Base-by-base conservation (phyloP, 2,888 invertebrate genomes). In the Metalampra italica region DNA sequence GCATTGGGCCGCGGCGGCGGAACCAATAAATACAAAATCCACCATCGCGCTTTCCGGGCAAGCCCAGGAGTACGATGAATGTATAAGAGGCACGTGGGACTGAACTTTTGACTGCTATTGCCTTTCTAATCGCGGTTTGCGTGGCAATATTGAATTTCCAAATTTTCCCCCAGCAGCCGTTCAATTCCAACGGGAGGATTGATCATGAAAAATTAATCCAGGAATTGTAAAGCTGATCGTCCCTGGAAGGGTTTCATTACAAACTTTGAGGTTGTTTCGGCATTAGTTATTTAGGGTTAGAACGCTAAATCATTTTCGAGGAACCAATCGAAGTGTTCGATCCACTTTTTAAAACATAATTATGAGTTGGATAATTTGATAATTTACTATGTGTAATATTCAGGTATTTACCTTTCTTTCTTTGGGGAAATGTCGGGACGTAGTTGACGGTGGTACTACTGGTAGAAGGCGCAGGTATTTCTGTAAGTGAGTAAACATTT, bases 381-480 rank as follows among this genome's bases (percentile, higher is more conserved):
- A 9, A 29, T 9, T 3, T 42, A n/a, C 15, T 43, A 43, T 45
- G 36, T 43, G 43, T 15, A 45, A 50, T 55, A 47, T 47, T 47
- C 49, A 22, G 30, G 9, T 48, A 47, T 22, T 36, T 90, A 93
- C 93, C 93, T 91, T 92, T 92, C 83, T 93, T 93, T 75, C 88
- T 92, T 55, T 91, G 85, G 42, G 91, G 89, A 59, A 90, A 86
- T 48, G 92, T 91, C 41, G 91, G 90, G 30, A 91, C 86, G 66
- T 91, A 90, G 70, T 88, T 89, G 41, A 90, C 81, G 43, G 88
- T 84, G 32, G 91, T 91, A 53, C 91, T 91, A 36, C 92, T 92
- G 54, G 95, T 95, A 30, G 95, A 95, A 34, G 96, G 96, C 22
- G 95, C 94, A 41, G 96, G 95, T 82, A 96, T 95, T 92, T 96